Evolutionary conservation across 2,113 vertebrate genomes (phyloP), one percentile per base, ranked within the genome.

Genomic region (Eptatretus burgeri): DNA sequence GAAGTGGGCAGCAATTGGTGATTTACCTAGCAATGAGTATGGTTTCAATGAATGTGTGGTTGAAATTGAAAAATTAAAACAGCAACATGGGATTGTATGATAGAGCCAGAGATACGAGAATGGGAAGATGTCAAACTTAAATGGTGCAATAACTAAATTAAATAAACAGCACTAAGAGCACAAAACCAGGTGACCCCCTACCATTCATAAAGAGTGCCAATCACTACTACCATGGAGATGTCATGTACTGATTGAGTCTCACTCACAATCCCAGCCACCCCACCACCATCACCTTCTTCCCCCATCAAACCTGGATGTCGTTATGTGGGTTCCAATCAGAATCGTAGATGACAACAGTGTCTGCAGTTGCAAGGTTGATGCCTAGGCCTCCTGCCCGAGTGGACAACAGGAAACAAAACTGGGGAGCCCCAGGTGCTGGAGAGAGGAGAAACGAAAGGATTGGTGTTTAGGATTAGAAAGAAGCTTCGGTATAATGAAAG

Each of bases 321-420:
- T 96, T 96, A 73, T 95, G 91, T 2, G 91, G 91, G 69, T 96
- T 96, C 91, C 91, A 96, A 74, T 96, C 91, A 11, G 91, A 96
- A 69, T 96, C 91, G 8, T 94, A 96, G 68, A 96, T 95, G 67
- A 96, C 79, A 67, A 96, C 91, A 9, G 88, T 95, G 75, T 96
- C 91, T 51, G 91, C 91, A 18, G 91, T 94, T 60, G 91, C 91
- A 63, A 96, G 76, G 70, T 95, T 96, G 74, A 96, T 96, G 50
- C 91, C 91, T 72, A 96, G 80, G 65, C 91, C 91, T 9, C 91
- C 91, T 64, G 91, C 91, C 75, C 91, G 79, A 66, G 91, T 96
- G 50, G 88, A 95, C 69, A 96, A 82, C 56, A 96, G 80, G 73
- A 96, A 96, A 56, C 86, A 91, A 75, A 96, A 96, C 75, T 96